Evolutionary conservation across 2,113 vertebrate genomes (phyloP).

Genomic region (Chaetodon trifascialis): DNA sequence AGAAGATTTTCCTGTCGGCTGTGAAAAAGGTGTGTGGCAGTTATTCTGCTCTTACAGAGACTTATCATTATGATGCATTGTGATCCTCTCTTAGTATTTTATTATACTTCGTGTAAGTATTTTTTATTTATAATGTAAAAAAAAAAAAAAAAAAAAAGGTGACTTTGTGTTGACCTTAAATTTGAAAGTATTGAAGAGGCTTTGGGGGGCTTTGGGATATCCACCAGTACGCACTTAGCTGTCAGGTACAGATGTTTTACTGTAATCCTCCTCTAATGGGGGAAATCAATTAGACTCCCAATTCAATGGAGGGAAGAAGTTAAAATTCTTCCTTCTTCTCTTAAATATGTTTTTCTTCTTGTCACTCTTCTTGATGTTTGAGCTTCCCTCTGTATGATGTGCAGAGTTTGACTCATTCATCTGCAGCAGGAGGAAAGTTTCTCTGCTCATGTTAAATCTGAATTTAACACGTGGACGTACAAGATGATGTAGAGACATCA

Average conservation of each 20-base stretch:
- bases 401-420: too few species aligned
- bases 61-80: not conserved
- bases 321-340: not conserved
- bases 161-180: not conserved
- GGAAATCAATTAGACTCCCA: not conserved
- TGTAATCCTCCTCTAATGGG: not conserved
- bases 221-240: conserved; percentile 13
- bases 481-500: not conserved
- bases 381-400: not conserved
- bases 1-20: conserved; percentile 80
- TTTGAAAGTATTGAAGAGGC: not conserved
- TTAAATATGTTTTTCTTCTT: not conserved
- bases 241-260: conserved; percentile 48
- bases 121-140: too few species aligned
- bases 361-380: not conserved
- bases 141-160: not conserved
- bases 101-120: not conserved
- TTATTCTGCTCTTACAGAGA: conserved; percentile 1
- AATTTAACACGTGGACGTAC: not conserved
- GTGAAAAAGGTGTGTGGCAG: conserved; percentile 83
- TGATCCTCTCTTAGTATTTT: not conserved
- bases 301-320: not conserved
- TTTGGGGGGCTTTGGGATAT: not conserved
- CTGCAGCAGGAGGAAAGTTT: not conserved
- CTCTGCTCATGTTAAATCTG: not conserved